Conservation (phyloP, 1,140 invertebrate genomes). For the Drosophila watanabei region DNA sequence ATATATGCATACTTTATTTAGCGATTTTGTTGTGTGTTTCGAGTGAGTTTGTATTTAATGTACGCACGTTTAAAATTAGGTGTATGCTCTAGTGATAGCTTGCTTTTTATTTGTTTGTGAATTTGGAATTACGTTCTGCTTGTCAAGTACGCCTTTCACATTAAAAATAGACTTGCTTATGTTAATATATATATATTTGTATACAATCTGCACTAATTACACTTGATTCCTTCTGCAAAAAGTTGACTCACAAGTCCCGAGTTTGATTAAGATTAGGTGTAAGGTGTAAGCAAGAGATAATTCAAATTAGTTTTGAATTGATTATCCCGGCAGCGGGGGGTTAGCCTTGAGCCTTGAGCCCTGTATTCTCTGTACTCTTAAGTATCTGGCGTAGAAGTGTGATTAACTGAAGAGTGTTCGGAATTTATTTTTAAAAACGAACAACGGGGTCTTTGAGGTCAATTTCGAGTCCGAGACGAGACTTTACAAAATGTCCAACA, state of each 20-base stretch:
- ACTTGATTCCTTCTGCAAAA: slow-evolving; percentile 18
- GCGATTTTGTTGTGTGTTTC: slow-evolving; percentile 25
- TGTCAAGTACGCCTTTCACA: slow-evolving; percentile 21
- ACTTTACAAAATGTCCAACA: slow-evolving; percentile 35
- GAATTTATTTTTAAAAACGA: slow-evolving; percentile 21
- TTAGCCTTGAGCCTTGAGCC: slow-evolving; percentile 11
- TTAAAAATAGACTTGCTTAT: slow-evolving; percentile 47
- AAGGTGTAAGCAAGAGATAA: background rate
- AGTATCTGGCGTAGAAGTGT: slow-evolving; percentile 43
- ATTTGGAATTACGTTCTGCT: slow-evolving; percentile 37
- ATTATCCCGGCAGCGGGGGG: slow-evolving; percentile 5
- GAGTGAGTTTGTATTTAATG: slow-evolving; percentile 27
- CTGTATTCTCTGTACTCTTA: slow-evolving; percentile 31
- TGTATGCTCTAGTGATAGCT: slow-evolving; percentile 29
- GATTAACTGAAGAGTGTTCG: slow-evolving; percentile 13
- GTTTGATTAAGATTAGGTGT: slow-evolving; percentile 14
- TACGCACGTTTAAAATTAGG: slow-evolving; percentile 24
- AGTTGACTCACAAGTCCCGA: slow-evolving; percentile 4
- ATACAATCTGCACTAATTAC: slow-evolving; percentile 55
- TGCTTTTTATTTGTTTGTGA: background rate
- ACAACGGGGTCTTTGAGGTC: slow-evolving; percentile 13
- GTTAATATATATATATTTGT: slow-evolving; percentile 41
- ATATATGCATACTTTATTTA: slow-evolving; percentile 54
- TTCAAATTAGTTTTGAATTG: slow-evolving; percentile 30
- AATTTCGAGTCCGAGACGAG: slow-evolving; percentile 16